Conservation (phyloP, 2,888 invertebrate species). For the Caradrina kadenii region DNA sequence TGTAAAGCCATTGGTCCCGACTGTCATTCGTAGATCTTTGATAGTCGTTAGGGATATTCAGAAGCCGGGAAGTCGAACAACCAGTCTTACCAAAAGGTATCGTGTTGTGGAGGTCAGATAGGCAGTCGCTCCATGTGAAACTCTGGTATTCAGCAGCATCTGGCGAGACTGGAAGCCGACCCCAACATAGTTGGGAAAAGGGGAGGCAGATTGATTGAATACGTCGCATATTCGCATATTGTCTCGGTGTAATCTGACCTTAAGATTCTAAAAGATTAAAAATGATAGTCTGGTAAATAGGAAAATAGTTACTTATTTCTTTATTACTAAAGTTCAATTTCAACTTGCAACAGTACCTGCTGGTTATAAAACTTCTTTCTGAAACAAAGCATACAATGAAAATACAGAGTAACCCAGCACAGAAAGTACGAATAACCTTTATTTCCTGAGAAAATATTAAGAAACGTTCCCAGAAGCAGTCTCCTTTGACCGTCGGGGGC, state of each 20-base stretch:
- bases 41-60: too few species aligned
- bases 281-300: background rate
- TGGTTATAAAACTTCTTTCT: background rate
- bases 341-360: background rate
- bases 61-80: too few species aligned
- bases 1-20: too few species aligned
- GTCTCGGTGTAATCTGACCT: too few species aligned
- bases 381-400: conserved; percentile 38
- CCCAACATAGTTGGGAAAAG: background rate
- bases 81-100: too few species aligned
- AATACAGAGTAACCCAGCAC: conserved; percentile 46
- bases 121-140: too few species aligned
- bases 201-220: too few species aligned
- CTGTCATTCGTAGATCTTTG: too few species aligned
- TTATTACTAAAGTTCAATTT: background rate
- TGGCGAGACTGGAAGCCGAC: too few species aligned
- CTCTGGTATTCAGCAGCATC: too few species aligned
- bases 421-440: conserved; percentile 72
- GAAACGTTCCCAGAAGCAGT: conserved; percentile 63
- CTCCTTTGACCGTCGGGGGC: conserved; percentile 76
- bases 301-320: background rate
- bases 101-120: too few species aligned
- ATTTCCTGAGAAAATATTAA: conserved; percentile 75
- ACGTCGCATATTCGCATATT: too few species aligned
- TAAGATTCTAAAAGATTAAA: background rate